Evolutionary conservation across 1,140 invertebrate species (phyloP), one percentile per base, ranked within the genome.

Genomic region (Bombus impatiens): DNA sequence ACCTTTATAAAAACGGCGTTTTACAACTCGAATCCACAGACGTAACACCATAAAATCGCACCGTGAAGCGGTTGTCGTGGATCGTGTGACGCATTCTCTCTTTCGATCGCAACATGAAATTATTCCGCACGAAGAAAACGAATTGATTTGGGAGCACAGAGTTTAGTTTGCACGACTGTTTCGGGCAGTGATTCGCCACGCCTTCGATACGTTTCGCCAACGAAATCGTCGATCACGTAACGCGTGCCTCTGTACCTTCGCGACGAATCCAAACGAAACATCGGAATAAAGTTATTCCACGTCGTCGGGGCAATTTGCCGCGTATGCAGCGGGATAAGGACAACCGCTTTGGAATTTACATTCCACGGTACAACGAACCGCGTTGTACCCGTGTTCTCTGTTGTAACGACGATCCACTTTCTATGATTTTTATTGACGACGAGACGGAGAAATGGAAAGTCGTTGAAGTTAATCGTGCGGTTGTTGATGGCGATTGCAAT

Each of bases 171-270:
- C 35, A 25, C 68, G 22, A 70, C 1, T 10, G 68, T 40, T 40
- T 37, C 37, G 25, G 4, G 0, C 5, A 35, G 32, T 10, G 10
- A 65, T 44, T 65, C 37, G 40, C 37, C 18, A 71, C 37, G 25
- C 68, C 68, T 70, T 59, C 68, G 68, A 72, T 74, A 74, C 28
- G n/a, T 71, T 71, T 81, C 67, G 44, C 67, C 67, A 57, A 37
- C 44, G 28, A 62, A 62, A 13, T 62, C 59, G 44, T 32, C 53
- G 81, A 65, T 82, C 71, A 35, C 57, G 80, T 82, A 82, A 82
- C 57, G 5, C 40, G 6, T 3, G 40, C 3, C 1, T n/a, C 8
- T 47, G n/a, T 25, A 53, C 18, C 37, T 13, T 44, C 2, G 53
- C 22, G 13, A 35, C 9, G 40, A 32, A n/a, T 62, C 8, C 32